Evolutionary conservation across 2,797 vertebrate species (phyloP), one percentile per base, ranked within the genome.

Genomic region (Tauraco hartlaubi): DNA sequence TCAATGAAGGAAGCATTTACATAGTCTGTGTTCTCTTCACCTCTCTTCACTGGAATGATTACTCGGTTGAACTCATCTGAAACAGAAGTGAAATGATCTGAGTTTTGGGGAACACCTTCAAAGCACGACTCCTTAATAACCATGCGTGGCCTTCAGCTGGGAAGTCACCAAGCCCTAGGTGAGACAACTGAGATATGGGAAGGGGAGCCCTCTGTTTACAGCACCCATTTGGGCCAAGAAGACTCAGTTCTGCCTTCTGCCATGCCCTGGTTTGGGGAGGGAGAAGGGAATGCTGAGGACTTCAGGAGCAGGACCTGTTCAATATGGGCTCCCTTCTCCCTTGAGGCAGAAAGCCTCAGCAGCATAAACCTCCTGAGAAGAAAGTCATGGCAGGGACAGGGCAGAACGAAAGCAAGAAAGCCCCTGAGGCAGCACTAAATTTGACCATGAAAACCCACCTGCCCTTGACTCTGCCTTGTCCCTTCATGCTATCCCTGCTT

Each of bases 1-100:
- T 99, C 99, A 90, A 99, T 99, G 97, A 99, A 99, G 86, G 99
- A 99, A 59, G 99, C 99, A 0, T 99, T 99, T 79, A 99, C 98
- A 4, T 99, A 99, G 98, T 99, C 99, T 0, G 99, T 99, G 97
- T 99, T 99, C 97, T 99, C 99, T 94, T 99, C 99, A 26, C 99
- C 99, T 88, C 99, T 98, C 97, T 99, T 99, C 85, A 99, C 99
- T 96, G 99, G 99, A 98, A 99, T 99, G 98, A 99, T 99, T 92
- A 99, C 99, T 97, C 99, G 98, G 98, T 99, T 99, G 98, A 99
- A 99, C 97, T 99, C 99, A 93, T 99, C 99, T 99, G 96, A 31
- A 97, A 96, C 12, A 94, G 19, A 97, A 85, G 21, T 11, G 21
- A 51, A 82, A 44, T 10, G 15, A 43, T 1, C 25, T 49, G 72